Evolutionary conservation across 2,113 vertebrate species (phyloP), one percentile per base, ranked within the genome.

Genomic region (Oncorhynchus kisutch): DNA sequence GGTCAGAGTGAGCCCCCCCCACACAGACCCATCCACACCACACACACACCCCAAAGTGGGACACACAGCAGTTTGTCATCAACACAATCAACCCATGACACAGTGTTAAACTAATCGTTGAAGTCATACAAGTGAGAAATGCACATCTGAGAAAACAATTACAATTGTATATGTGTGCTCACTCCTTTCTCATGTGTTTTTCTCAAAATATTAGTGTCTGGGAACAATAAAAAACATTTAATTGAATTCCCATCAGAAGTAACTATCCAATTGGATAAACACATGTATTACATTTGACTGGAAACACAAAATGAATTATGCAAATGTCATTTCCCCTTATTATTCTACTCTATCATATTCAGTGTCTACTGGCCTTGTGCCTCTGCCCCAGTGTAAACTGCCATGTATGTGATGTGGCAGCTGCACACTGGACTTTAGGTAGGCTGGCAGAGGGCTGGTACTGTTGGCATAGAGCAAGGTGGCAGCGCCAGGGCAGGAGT

Each of bases 401-500:
- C 77, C 24, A 48, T 45, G 75, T 45, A 9, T 90, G 78, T 89
- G 85, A 90, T 85, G 90, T 87, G 82, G 85, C 83, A 84, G 67
- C 71, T 73, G 1, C 75, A 84, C 84, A 82, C 88, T 83, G 84
- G 84, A 84, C 81, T 81, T 60, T 80, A 85, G 87, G 81, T 77
- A 70, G 84, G 39, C 27, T 89, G 88, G 88, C 88, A 83, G 82
- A 66, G 69, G 65, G 74, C 67, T 14, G 83, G 85, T 80, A 87
- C 62, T 80, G 72, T 77, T 82, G 84, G 79, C 78, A 81, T 89
- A 83, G 90, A 92, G 88, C 78, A 84, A 14, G 69, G 77, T 76
- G 83, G 87, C 73, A 83, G 71, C 87, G 84, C 91, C 90, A 88
- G 81, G 78, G 82, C 80, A 84, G 85, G 59, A 22, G n/a, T n/a